Evolutionary conservation across 2,797 vertebrate genomes (phyloP), one percentile per base, ranked within the genome.

Genomic region (Anguilla pacifica): DNA sequence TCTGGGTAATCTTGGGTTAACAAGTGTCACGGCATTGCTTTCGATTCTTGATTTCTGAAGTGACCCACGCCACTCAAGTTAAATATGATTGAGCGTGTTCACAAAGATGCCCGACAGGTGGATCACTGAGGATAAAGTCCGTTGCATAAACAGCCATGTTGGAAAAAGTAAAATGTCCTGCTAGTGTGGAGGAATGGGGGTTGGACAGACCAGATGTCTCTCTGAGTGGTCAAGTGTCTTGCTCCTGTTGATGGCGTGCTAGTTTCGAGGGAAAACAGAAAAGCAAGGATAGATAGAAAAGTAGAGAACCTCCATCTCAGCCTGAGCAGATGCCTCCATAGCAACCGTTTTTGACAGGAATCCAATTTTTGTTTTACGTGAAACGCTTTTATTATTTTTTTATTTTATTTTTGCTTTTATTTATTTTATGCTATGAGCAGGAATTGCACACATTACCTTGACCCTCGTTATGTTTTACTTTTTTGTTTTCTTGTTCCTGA

Each of bases 331-430:
- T 84, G 72, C 55, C 49, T 25, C 11, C 49, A 35, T 74, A 22
- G 13, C 53, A 88, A 15, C 67, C 57, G 25, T 10, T 88, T 77
- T 85, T 59, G 28, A 15, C n/a, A 49, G 39, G 87, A 46, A 53
- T 1, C 11, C 6, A 53, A 83, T 67, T 89, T 83, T 87, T 86
- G 88, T 61, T 49, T 90, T 89, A 79, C 72, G 87, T 87, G 55
- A 91, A 93, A 91, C 92, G 94, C 91, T 93, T 94, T 93, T 89
- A 59, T 94, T 94, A 89, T n/a, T 89, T n/a, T 83, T 87, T 86
- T n/a, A 59, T 83, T 84, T 84, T 39, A 59, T 94, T 94, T 89
- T 89, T n/a, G 81, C 57, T 83, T 87, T 86, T n/a, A 59, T 84
- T 84, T 84, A 89, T 72, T 90, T 91, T 90, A 81, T 89, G 70